Percentiles rank a stretch among this genome's conserved stretches.
Conservation (phyloP, 2,113 vertebrate genomes). For the Arenaria interpres region DNA sequence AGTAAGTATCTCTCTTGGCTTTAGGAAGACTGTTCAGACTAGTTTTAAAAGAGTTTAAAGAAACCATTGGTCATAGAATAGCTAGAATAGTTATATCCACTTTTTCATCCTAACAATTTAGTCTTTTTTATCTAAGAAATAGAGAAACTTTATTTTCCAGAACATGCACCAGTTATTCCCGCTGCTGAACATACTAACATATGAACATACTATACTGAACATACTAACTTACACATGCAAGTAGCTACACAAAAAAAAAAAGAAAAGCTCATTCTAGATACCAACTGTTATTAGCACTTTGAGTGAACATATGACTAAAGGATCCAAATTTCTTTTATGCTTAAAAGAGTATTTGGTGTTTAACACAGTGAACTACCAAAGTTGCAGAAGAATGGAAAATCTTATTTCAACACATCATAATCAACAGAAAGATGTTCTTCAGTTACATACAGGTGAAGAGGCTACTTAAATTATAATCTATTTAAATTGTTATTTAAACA, state of each 20-base stretch:
- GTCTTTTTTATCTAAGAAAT: not conserved
- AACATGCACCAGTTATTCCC: constrained; percentile 28
- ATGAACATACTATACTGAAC: too few relatives aligned
- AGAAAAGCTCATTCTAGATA: not conserved
- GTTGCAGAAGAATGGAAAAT: not conserved
- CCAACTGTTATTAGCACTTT: not conserved
- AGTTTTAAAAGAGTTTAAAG: not conserved
- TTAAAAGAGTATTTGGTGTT: not conserved
- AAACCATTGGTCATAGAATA: not conserved
- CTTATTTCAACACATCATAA: not conserved
- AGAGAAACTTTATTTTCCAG: constrained; percentile 43
- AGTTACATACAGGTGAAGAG: not conserved
- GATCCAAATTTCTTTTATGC: not conserved
- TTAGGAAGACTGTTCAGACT: not conserved
- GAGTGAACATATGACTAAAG: not conserved
- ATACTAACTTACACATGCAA: not conserved
- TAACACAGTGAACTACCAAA: not conserved
- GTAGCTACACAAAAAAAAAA: not conserved
- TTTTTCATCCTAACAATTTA: not conserved
- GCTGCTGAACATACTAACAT: not conserved
- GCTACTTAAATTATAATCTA: not conserved
- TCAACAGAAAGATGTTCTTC: not conserved
- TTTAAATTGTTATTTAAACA: not conserved
- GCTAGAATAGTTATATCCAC: not conserved
- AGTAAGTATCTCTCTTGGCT: not conserved